Evolutionary conservation across 2,888 invertebrate species (phyloP).

Genomic region (Oscheius onirici): DNA sequence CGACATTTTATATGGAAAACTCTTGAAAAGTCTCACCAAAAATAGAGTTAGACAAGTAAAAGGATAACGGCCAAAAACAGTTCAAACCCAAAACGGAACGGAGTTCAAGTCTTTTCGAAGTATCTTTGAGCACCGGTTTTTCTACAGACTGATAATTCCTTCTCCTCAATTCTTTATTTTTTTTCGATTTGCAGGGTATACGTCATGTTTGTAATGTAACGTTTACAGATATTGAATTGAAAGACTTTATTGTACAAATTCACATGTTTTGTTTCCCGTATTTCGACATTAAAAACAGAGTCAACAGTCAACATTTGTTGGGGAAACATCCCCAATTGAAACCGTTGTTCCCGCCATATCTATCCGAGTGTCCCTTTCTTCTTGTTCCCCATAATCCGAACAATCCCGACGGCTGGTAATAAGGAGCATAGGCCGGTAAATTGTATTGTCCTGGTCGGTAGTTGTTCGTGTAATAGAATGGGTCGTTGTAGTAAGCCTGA

Average conservation of each 20-base stretch:
- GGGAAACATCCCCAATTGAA: slow-evolving; percentile 23
- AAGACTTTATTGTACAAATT: slow-evolving; percentile 13
- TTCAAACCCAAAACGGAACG: no score
- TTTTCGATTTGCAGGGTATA: no score
- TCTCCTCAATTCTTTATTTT: no score
- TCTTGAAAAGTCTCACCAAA: no score
- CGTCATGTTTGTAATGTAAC: no score
- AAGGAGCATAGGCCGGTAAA: slow-evolving; percentile 7
- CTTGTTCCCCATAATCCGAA: slow-evolving; percentile 2
- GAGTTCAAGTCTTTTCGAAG: no score
- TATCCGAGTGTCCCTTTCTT: slow-evolving; percentile 27
- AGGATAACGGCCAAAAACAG: no score
- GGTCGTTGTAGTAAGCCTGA: slow-evolving; percentile 19
- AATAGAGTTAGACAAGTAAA: no score
- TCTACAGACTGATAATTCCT: no score
- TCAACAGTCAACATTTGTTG: slow-evolving; percentile 21
- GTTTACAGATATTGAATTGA: neutral
- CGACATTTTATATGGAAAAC: no score
- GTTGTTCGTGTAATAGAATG: slow-evolving; percentile 11
- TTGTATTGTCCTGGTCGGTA: slow-evolving; percentile 18
- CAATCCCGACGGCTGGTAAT: slow-evolving; percentile 10
- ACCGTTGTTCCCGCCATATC: slow-evolving; percentile 31
- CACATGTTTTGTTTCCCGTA: neutral
- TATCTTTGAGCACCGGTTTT: no score
- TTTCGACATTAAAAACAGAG: neutral